These are phyloP conservation scores for Tupiocoris notatus DNA, from an alignment of 2,888 invertebrate genomes.

Conservation along the genomic window DNA sequence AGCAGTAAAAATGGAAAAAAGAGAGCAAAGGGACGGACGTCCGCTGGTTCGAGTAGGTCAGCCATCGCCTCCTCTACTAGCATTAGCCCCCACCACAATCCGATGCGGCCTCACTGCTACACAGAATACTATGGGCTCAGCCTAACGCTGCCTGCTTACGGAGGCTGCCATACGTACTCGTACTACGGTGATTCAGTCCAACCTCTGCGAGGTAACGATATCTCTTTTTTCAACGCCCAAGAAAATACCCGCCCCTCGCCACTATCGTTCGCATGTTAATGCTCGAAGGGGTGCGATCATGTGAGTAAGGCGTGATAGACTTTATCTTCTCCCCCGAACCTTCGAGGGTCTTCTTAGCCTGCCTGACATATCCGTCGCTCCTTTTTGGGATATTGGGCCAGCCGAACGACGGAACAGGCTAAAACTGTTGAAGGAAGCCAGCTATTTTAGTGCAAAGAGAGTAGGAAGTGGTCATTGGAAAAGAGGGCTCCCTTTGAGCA, in stretches of 20 bases:
- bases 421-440: no score
- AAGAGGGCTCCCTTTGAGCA: neutral
- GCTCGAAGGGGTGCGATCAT: neutral
- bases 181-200: neutral
- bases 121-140: neutral
- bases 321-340: neutral
- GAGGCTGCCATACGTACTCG: neutral
- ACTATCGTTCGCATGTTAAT: neutral
- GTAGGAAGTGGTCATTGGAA: neutral
- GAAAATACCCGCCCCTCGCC: neutral
- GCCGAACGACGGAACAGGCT: neutral
- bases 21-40: neutral
- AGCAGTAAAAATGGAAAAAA: constrained; percentile 12
- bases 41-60: constrained; percentile 13
- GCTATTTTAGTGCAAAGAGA: neutral
- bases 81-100: neutral
- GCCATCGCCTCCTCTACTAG: neutral
- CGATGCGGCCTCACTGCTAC: neutral
- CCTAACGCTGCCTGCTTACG: neutral
- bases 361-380: neutral
- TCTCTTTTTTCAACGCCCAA: neutral
- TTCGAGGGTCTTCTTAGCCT: neutral
- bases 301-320: neutral
- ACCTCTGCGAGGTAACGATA: neutral
- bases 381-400: neutral